Conservation (phyloP, 2,113 vertebrate species). For the Dendropsophus ebraccatus region DNA sequence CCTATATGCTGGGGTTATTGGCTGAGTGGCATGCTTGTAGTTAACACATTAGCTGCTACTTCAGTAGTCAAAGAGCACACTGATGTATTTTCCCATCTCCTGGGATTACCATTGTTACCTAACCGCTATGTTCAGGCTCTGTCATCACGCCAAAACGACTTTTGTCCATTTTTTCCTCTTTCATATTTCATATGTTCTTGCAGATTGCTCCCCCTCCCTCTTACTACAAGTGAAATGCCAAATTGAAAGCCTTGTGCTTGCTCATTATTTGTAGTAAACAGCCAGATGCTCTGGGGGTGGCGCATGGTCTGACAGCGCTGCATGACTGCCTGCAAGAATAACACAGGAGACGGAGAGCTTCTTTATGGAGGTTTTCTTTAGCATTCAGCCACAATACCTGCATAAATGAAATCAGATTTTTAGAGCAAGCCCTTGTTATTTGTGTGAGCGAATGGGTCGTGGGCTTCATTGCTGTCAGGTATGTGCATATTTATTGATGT, state of each 20-base stretch:
- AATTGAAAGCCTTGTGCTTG: slow-evolving; percentile 63
- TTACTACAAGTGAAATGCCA: slow-evolving; percentile 49
- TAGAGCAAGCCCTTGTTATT: not conserved
- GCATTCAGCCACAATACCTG: slow-evolving; percentile 3
- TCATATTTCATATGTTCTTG: slow-evolving; percentile 55
- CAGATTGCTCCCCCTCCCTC: slow-evolving; percentile 43
- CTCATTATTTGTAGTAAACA: slow-evolving; percentile 66
- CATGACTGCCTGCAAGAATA: slow-evolving; percentile 63
- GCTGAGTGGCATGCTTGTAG: not conserved
- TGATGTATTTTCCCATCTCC: not conserved
- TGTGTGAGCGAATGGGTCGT: not conserved
- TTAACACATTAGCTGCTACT: slow-evolving; percentile 12
- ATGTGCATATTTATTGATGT: not conserved
- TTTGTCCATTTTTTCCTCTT: slow-evolving; percentile 27
- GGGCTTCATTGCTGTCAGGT: slow-evolving; percentile 13
- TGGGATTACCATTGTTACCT: not conserved
- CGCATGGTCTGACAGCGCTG: slow-evolving; percentile 57
- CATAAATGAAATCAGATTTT: not conserved
- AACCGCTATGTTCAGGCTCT: not conserved
- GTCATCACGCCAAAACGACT: not conserved
- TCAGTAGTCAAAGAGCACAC: not conserved
- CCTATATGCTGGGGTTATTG: not conserved
- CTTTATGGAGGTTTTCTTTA: not conserved
- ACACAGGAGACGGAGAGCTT: slow-evolving; percentile 61
- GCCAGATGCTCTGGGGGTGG: slow-evolving; percentile 74